Evolutionary conservation across 64 coral and sea anemone genomes (phyloP).

Genomic region (Stylophora pistillata): DNA sequence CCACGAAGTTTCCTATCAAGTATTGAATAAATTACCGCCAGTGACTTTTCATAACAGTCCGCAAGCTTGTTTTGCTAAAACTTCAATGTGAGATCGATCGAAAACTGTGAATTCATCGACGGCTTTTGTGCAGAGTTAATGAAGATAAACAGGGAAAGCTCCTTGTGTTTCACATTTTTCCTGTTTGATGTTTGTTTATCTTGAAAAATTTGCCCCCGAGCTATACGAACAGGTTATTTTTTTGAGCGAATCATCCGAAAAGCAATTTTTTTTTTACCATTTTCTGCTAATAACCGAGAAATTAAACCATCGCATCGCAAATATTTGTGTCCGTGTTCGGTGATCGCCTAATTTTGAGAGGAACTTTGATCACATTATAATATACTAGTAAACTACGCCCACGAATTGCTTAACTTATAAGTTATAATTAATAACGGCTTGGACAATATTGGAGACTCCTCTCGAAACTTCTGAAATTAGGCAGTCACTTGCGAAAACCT

Average conservation of each 20-base stretch:
- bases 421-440: no score
- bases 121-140: not conserved
- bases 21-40: not conserved
- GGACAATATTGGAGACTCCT: no score
- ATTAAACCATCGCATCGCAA: no score
- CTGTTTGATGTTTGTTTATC: constrained; percentile 16
- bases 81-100: not conserved
- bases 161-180: not conserved
- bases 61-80: not conserved
- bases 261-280: not conserved
- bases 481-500: no score
- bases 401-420: no score
- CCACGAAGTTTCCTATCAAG: not conserved
- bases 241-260: not conserved
- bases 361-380: no score
- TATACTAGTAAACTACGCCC: no score
- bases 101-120: not conserved
- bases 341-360: no score
- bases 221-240: not conserved
- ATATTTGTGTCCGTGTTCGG: no score
- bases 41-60: not conserved
- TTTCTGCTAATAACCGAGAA: not conserved
- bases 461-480: no score
- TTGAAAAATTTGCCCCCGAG: not conserved
- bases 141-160: not conserved